Evolutionary conservation across 2,888 invertebrate species (phyloP).

Genomic region (Smittia sp.): DNA sequence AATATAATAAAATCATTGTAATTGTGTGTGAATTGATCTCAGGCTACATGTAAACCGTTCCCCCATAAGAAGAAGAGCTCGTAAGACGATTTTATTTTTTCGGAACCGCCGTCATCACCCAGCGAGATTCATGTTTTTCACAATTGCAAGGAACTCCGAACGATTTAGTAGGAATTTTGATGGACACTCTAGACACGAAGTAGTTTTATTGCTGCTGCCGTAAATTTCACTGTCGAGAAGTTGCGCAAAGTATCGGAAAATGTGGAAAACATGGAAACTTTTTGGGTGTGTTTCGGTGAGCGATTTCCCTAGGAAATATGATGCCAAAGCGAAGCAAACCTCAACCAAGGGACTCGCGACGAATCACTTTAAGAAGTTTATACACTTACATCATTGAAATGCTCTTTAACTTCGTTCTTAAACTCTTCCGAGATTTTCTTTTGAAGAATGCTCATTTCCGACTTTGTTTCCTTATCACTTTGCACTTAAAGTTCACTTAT

Average conservation of each 20-base stretch:
- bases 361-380: background rate
- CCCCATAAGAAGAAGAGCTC: background rate
- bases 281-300: background rate
- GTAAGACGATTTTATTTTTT: too few species aligned
- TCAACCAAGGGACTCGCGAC: background rate
- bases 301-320: background rate
- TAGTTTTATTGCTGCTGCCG: background rate
- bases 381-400: conserved; percentile 33
- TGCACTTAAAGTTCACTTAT: background rate
- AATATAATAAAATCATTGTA: conserved; percentile 5
- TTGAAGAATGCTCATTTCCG: background rate
- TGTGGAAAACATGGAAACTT: background rate
- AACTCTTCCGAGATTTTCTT: conserved; percentile 29
- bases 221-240: background rate
- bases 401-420: conserved; percentile 30
- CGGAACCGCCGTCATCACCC: background rate
- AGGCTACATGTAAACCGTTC: background rate
- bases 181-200: background rate
- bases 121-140: background rate
- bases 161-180: background rate
- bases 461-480: background rate
- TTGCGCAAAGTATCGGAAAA: conserved; percentile 12
- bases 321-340: background rate
- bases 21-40: conserved; percentile 12
- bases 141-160: background rate